phyloP scores from a whole-genome alignment of 2,797 vertebrate genomes.

The Astyanax mexicanus region DNA sequence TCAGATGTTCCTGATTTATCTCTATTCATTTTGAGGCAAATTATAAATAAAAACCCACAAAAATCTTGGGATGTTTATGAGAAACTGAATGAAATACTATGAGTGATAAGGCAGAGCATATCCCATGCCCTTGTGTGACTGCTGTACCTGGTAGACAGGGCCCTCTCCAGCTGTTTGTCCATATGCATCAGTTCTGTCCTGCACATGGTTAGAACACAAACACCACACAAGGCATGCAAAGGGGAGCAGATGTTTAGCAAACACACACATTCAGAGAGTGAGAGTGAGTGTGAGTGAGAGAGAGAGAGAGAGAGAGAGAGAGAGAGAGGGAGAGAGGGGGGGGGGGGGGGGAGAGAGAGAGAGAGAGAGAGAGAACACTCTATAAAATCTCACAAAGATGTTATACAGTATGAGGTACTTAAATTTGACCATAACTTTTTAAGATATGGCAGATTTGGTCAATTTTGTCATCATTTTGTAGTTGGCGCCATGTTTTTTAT shows the following conservation, averaged over 20 bases:
- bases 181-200: constrained; percentile 99
- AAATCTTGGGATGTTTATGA: not conserved
- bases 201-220: constrained; percentile 95
- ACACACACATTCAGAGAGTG: constrained; percentile 67
- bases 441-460: too few relatives aligned
- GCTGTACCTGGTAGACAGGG: constrained; percentile 95
- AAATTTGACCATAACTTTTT: not conserved
- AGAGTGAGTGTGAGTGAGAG: too few relatives aligned
- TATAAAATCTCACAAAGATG: constrained; percentile 28
- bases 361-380: not conserved
- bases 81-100: constrained; percentile 20
- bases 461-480: too few relatives aligned
- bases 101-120: constrained; percentile 11
- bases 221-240: constrained; percentile 83
- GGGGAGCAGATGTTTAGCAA: constrained; percentile 83
- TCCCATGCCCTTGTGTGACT: constrained; percentile 54
- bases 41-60: too few relatives aligned
- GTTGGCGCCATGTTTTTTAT: too few relatives aligned
- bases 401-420: constrained; percentile 64
- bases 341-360: too few relatives aligned
- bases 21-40: too few relatives aligned
- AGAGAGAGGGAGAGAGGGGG: too few relatives aligned
- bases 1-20: too few relatives aligned
- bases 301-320: too few relatives aligned
- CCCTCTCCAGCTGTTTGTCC: constrained; percentile 96